Evolutionary conservation across 37 sponge, comb jelly and placozoan genomes (phyloP).

Genomic region (Chondrosia reniformis): DNA sequence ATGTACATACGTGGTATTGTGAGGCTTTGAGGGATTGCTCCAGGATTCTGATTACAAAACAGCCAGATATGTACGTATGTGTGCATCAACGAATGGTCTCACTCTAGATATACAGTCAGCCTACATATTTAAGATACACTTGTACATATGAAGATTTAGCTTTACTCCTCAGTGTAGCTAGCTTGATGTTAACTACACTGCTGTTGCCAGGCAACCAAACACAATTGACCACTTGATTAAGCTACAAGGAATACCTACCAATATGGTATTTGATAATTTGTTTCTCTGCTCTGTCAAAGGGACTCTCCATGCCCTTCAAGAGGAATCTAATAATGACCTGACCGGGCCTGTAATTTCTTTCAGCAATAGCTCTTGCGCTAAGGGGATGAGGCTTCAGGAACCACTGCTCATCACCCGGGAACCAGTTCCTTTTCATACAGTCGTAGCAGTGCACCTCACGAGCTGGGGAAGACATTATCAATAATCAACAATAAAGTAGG

Average conservation of each 20-base stretch:
- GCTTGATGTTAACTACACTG: too few species aligned
- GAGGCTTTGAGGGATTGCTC: too few species aligned
- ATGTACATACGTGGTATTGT: too few species aligned
- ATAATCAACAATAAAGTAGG: too few species aligned
- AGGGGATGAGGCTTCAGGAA: conserved; percentile 15
- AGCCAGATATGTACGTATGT: too few species aligned
- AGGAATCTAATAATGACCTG: conserved; percentile 21
- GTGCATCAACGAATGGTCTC: too few species aligned
- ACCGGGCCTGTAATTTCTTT: neutral
- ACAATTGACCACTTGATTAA: neutral
- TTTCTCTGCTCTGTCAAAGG: conserved; percentile 17
- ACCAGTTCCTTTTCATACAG: conserved; percentile 3
- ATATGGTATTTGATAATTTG: conserved; percentile 4
- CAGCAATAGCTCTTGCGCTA: neutral
- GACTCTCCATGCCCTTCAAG: neutral
- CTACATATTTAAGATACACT: too few species aligned
- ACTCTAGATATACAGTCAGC: too few species aligned
- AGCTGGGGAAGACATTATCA: neutral
- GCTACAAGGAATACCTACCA: neutral
- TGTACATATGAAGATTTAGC: too few species aligned
- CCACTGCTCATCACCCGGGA: conserved; percentile 18
- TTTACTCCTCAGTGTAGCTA: too few species aligned
- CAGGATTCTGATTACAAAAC: too few species aligned
- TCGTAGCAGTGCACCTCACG: conserved; percentile 23
- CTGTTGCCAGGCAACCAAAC: neutral